Conservation (phyloP, 2,888 invertebrate genomes). For the Laspeyria flexula region DNA sequence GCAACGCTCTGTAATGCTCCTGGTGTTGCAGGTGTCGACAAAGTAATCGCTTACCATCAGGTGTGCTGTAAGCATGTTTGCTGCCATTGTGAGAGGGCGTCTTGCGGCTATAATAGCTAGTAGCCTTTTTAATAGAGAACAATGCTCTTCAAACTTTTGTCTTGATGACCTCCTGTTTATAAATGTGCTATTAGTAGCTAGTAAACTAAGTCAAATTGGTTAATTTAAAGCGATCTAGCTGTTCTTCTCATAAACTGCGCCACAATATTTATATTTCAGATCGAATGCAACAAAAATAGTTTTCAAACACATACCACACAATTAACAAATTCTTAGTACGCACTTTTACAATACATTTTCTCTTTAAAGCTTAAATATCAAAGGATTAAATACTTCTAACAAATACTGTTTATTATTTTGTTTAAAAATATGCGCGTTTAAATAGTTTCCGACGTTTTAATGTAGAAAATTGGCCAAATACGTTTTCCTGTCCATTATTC, state of each 20-base stretch:
- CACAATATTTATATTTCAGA: constrained; percentile 7
- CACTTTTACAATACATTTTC: constrained; percentile 15
- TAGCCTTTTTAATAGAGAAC: no score
- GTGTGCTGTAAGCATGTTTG: no score
- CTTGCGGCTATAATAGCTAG: no score
- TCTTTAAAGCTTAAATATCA: constrained; percentile 22
- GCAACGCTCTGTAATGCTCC: no score
- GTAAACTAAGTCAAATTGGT: no score
- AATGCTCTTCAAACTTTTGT: no score
- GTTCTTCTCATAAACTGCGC: not conserved
- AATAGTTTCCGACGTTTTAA: constrained; percentile 31
- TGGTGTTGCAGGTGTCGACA: no score
- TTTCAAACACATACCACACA: constrained; percentile 10
- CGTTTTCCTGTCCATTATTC: constrained; percentile 42
- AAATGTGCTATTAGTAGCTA: no score
- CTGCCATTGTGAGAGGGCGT: no score
- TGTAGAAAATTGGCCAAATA: constrained; percentile 38
- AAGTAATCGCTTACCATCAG: no score
- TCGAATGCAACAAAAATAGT: constrained; percentile 5
- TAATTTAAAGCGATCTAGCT: no score
- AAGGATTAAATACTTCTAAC: constrained; percentile 17
- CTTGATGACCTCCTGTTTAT: no score
- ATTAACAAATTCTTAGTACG: constrained; percentile 14
- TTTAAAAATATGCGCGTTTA: constrained; percentile 30
- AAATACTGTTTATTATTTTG: constrained; percentile 33